Percentiles rank a stretch among this genome's conserved stretches.
Conservation (phyloP, 2,797 vertebrate genomes). For the Accipiter minullus region DNA sequence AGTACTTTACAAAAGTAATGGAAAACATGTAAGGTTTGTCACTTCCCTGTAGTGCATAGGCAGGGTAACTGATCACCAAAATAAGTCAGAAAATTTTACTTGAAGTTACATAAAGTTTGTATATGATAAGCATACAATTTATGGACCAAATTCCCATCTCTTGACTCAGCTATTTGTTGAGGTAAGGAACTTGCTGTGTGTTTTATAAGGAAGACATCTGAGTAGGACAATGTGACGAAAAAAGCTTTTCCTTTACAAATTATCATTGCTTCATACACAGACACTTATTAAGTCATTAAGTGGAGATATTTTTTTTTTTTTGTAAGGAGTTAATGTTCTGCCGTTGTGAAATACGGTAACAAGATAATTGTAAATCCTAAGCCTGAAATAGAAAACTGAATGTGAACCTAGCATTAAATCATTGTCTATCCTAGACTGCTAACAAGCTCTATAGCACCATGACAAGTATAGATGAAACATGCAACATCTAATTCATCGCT, state of each 20-base stretch:
- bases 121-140: not conserved
- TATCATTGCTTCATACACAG: not conserved
- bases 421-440: not conserved
- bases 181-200: not conserved
- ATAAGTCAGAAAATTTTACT: not conserved
- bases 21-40: not conserved
- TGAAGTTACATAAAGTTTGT: not conserved
- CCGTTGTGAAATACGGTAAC: not conserved
- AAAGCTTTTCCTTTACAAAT: not conserved
- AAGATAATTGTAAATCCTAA: constrained; percentile 29
- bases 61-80: not conserved
- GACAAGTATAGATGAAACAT: constrained; percentile 50
- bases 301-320: not conserved
- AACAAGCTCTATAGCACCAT: constrained; percentile 25
- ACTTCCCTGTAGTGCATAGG: not conserved
- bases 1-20: not conserved
- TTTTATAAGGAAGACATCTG: not conserved
- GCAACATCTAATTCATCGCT: constrained; percentile 7
- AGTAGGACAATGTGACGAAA: not conserved
- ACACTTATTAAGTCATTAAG: not conserved
- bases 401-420: constrained; percentile 23
- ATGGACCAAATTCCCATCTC: not conserved
- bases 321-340: not conserved
- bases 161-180: not conserved
- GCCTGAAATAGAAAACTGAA: constrained; percentile 21